Conservation (phyloP, 2,888 invertebrate genomes). For the Pinctada fucata region DNA sequence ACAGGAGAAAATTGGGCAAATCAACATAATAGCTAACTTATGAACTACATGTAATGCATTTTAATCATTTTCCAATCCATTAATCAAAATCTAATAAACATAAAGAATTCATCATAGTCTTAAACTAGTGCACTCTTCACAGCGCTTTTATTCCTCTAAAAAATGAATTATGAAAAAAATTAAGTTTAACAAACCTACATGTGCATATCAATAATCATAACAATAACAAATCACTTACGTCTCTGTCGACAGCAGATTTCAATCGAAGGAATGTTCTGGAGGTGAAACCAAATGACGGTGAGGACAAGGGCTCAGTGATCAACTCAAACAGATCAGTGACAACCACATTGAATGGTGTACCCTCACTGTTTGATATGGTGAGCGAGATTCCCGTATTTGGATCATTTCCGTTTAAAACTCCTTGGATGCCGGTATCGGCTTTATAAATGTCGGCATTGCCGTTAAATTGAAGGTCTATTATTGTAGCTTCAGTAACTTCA, state of each 20-base stretch:
- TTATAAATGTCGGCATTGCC: constrained; percentile 24
- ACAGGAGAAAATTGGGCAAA: too few relatives aligned
- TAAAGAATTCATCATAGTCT: too few relatives aligned
- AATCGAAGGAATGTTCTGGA: constrained; percentile 35
- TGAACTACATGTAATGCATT: too few relatives aligned
- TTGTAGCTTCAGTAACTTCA: background rate
- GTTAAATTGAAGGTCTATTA: background rate
- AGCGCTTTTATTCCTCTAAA: too few relatives aligned
- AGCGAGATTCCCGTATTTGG: constrained; percentile 33
- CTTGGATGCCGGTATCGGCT: constrained; percentile 39
- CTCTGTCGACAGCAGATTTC: constrained; percentile 46
- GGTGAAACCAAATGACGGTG: constrained; percentile 11
- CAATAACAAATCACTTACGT: constrained; percentile 45
- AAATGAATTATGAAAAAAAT: too few relatives aligned
- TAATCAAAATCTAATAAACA: too few relatives aligned
- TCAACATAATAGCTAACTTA: too few relatives aligned
- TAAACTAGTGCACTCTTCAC: too few relatives aligned
- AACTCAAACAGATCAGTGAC: constrained; percentile 15
- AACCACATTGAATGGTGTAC: background rate
- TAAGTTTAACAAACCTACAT: too few relatives aligned
- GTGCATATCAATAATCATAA: too few relatives aligned
- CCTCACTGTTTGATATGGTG: background rate
- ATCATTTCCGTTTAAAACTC: constrained; percentile 28
- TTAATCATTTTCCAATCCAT: too few relatives aligned
- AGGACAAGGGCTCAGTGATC: constrained; percentile 6